Evolutionary conservation across 2,888 invertebrate genomes (phyloP), one percentile per base, ranked within the genome.

Genomic region (Aphidius colemani): DNA sequence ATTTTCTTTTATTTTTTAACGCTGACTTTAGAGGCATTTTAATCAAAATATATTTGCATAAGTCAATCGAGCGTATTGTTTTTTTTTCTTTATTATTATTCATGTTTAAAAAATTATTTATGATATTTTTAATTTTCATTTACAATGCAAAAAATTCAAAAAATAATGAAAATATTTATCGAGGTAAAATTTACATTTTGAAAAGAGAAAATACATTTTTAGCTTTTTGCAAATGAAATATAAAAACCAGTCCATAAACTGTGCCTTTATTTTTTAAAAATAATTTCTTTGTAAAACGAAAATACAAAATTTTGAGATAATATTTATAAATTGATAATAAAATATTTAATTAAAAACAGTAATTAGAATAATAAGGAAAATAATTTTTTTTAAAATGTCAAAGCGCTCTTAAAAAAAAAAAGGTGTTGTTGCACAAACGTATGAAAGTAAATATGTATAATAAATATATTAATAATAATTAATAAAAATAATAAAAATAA

Each of bases 401-500:
- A 53, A 64, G 62, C 18, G 64, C 59, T 46, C 57, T 58, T 59
- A 51, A 50, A 50, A 64, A 63, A 69, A 66, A 65, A 69, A 65
- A 69, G 70, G 67, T 71, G 71, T 73, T 78, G 57, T 46, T 30
- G 77, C 79, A 78, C 76, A 76, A 75, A 75, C 71, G 75, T 75
- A 80, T 78, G 78, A 80, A 80, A 81, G 79, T 79, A 77, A 78
- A 72, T 70, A 4, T 30, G 30, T 30, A 30, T 30, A 30, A 30
- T 30, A 30, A 4, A 30, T 30, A 30, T 30, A 30, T 30, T 30
- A 30, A 30, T 30, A 30, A 4, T 30, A 30, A 30, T 30, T 13
- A 13, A 13, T 13, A 13, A 13, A 30, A 30, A 4, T 30, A 30
- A 30, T 30, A 30, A 30, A 30, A 30, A 3, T 65, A 66, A 70